These are phyloP conservation scores for Paraescarpia echinospica DNA, from an alignment of 1,140 invertebrate species.

Conservation along the genomic window DNA sequence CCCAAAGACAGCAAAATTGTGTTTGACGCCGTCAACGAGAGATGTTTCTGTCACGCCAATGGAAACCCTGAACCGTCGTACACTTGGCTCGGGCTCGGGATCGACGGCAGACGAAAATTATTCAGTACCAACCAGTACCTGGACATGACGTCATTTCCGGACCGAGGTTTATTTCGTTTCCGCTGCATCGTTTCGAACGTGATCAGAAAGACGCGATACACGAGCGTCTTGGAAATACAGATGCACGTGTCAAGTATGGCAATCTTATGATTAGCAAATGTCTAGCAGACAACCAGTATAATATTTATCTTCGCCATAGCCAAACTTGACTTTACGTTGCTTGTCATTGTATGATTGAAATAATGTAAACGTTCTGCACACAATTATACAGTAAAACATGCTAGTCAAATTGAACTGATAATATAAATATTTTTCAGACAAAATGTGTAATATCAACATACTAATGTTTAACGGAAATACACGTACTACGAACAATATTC, in stretches of 20 bases:
- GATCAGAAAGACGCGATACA: neutral
- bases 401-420: too few species aligned
- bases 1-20: constrained; percentile 6
- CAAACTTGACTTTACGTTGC: too few species aligned
- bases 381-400: too few species aligned
- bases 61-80: neutral
- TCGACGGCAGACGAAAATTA: neutral
- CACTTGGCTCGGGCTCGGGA: neutral
- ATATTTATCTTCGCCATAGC: too few species aligned
- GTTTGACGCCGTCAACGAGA: constrained; percentile 7
- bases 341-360: too few species aligned
- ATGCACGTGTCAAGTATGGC: neutral
- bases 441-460: too few species aligned
- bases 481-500: too few species aligned
- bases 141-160: constrained; percentile 14
- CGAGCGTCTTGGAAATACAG: constrained; percentile 12
- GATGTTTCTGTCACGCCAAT: neutral
- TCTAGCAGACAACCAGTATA: too few species aligned
- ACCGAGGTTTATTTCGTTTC: constrained; percentile 2
- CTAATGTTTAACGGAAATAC: too few species aligned
- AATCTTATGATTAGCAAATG: too few species aligned
- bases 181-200: neutral
- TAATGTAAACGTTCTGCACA: too few species aligned
- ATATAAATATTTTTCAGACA: too few species aligned
- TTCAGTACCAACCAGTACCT: constrained; percentile 13